Conservation (phyloP, 2,888 invertebrate species). For the Epinotia ramella region DNA sequence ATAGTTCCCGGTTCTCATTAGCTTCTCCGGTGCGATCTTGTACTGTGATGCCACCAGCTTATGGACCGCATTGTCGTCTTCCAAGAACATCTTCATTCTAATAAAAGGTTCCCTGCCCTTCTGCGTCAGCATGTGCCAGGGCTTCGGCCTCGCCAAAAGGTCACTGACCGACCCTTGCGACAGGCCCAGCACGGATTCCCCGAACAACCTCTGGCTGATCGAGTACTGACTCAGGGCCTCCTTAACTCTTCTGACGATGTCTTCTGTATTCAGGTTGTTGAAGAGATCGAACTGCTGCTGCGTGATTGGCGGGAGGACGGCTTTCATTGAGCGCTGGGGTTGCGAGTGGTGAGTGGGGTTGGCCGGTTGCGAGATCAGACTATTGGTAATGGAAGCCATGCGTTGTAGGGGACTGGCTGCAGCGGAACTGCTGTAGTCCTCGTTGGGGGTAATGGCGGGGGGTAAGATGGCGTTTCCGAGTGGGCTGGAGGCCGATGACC, state of each 20-base stretch:
- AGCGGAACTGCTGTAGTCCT: slow-evolving; percentile 91
- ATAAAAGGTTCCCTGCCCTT: slow-evolving; percentile 99
- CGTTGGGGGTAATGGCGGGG: slow-evolving; percentile 92
- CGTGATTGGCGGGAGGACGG: slow-evolving; percentile 98
- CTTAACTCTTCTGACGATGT: slow-evolving; percentile 98
- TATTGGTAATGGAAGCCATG: slow-evolving; percentile 99
- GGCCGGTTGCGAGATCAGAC: slow-evolving; percentile 95
- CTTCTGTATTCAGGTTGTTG: slow-evolving; percentile 98
- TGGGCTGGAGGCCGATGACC: slow-evolving; percentile 93
- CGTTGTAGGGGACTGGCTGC: slow-evolving; percentile 97
- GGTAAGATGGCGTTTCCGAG: slow-evolving; percentile 94
- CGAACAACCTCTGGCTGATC: slow-evolving; percentile 98
- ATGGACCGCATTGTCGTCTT: slow-evolving; percentile 97
- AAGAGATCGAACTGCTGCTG: slow-evolving; percentile 99
- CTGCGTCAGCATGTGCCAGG: slow-evolving; percentile 99
- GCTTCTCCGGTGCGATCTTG: slow-evolving; percentile 98
- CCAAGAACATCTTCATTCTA: slow-evolving; percentile 98
- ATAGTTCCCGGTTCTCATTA: slow-evolving; percentile 98
- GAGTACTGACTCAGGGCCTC: slow-evolving; percentile 98
- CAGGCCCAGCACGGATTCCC: slow-evolving; percentile 98
- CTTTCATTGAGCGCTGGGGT: slow-evolving; percentile 95
- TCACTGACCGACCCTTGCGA: slow-evolving; percentile 99
- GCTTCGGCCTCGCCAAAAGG: slow-evolving; percentile 97
- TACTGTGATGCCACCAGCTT: slow-evolving; percentile 98
- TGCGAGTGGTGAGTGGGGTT: slow-evolving; percentile 94